Conservation (phyloP, 2,888 invertebrate genomes). For the Abrostola tripartita region DNA sequence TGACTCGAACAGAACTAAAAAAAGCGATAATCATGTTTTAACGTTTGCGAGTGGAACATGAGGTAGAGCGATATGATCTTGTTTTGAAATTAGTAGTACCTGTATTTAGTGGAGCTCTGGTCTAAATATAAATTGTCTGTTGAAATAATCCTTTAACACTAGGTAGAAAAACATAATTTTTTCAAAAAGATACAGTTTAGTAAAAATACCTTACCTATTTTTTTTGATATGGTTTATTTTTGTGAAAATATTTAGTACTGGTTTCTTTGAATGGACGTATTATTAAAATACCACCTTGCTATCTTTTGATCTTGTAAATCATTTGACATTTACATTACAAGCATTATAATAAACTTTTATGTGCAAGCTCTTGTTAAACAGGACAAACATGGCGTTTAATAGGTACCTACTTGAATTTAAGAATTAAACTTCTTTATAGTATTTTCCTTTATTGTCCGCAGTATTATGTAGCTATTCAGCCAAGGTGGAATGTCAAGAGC, state of each 20-base stretch:
- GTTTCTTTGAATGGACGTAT: conserved; percentile 5
- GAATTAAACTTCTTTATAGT: conserved; percentile 16
- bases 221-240: not conserved
- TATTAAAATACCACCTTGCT: conserved; percentile 14
- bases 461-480: conserved; percentile 51
- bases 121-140: too few species aligned
- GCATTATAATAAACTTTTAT: conserved; percentile 31
- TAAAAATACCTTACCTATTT: not conserved
- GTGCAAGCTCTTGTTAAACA: conserved; percentile 21
- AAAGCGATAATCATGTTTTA: too few species aligned
- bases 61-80: too few species aligned
- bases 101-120: too few species aligned
- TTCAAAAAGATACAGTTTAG: too few species aligned
- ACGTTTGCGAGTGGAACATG: too few species aligned
- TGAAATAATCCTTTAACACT: too few species aligned
- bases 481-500: conserved; percentile 75
- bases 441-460: conserved; percentile 35
- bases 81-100: too few species aligned
- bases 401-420: conserved; percentile 30
- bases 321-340: conserved; percentile 25
- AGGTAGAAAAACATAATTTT: too few species aligned
- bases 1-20: too few species aligned
- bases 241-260: not conserved
- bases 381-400: conserved; percentile 13
- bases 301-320: conserved; percentile 17